These are phyloP conservation scores for Gadopsis bispinosus DNA, from an alignment of 2,797 vertebrate genomes.

Conservation along the genomic window DNA sequence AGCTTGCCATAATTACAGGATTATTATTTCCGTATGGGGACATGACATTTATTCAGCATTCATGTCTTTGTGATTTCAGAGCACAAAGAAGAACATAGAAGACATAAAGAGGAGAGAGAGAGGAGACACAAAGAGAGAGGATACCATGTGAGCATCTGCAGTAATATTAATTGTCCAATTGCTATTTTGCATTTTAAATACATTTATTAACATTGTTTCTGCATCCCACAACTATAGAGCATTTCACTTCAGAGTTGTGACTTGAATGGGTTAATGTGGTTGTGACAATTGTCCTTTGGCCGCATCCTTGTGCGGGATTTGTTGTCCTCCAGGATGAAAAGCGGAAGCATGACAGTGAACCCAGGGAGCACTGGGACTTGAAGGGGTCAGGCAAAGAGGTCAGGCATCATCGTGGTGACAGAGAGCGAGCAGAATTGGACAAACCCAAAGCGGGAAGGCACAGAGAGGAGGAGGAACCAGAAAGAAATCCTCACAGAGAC, in stretches of 20 bases:
- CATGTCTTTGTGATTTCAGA: constrained; percentile 65
- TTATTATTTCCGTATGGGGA: not conserved
- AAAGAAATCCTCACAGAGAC: constrained; percentile 57
- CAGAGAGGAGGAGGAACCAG: constrained; percentile 58
- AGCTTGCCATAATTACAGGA: not conserved
- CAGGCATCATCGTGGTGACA: constrained; percentile 46
- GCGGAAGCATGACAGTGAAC: constrained; percentile 55
- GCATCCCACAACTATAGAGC: not conserved
- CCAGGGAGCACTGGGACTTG: constrained; percentile 53
- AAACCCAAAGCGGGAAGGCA: constrained; percentile 59
- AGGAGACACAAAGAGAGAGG: constrained; percentile 76
- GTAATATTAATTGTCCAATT: not conserved
- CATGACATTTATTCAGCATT: not conserved
- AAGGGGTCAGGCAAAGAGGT: constrained; percentile 41
- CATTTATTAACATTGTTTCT: not conserved
- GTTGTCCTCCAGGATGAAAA: constrained; percentile 76
- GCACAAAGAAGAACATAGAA: constrained; percentile 67
- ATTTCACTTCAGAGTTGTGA: not conserved
- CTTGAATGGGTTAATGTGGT: not conserved
- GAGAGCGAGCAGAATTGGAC: constrained; percentile 61
- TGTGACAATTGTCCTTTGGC: not conserved
- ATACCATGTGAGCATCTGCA: constrained; percentile 65
- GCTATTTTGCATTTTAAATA: not conserved
- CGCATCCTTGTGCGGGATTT: not conserved
- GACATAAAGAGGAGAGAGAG: constrained; percentile 80